Evolutionary conservation across 2,113 vertebrate species (phyloP).

Genomic region (Macrotus californicus): DNA sequence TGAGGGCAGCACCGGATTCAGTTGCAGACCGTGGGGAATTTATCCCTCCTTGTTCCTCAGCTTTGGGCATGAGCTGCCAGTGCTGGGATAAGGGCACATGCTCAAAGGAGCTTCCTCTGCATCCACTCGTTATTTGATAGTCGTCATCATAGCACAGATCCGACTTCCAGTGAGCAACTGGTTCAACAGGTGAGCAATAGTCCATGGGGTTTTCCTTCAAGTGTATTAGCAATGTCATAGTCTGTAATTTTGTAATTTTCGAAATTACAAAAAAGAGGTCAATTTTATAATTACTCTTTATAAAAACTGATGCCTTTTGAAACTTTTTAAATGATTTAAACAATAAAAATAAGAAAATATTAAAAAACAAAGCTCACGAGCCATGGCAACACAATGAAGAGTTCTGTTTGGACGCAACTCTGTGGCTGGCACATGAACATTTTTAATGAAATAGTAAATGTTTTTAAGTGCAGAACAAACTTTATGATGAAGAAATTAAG

Average conservation of each 20-base stretch:
- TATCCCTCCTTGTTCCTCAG: background rate
- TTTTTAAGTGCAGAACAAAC: background rate
- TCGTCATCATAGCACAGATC: background rate
- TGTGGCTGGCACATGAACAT: background rate
- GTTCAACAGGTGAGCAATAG: background rate
- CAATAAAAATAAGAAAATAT: background rate
- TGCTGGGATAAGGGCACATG: background rate
- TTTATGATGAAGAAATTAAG: background rate
- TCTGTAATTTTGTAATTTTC: background rate
- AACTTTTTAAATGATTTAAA: background rate
- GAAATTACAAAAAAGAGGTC: background rate
- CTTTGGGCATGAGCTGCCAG: background rate
- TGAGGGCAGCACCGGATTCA: background rate
- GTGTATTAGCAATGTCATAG: background rate
- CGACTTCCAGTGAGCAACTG: background rate
- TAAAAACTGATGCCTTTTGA: background rate
- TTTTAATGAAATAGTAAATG: background rate
- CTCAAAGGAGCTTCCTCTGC: background rate
- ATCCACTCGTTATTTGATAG: background rate
- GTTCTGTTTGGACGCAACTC: background rate
- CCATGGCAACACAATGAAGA: background rate
- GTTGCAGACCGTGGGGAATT: background rate
- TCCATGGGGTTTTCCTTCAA: background rate
- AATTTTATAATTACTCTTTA: background rate
- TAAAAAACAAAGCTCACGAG: background rate